phyloP scores from a whole-genome alignment of 2,888 invertebrate genomes.

The Gandaritis pyraliata region DNA sequence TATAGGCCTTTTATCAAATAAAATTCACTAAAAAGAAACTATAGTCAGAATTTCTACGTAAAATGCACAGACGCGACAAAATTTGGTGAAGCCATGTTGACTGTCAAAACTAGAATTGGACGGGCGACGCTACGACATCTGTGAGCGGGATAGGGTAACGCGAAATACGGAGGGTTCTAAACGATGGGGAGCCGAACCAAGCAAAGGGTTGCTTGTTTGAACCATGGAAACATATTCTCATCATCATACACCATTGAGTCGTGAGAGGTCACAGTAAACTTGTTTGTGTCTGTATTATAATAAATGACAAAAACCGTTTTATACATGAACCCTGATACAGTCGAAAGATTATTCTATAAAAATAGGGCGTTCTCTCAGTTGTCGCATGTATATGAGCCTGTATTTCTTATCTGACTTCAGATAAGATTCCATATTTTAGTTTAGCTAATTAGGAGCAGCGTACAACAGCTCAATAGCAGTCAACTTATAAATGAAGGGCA shows the following conservation, averaged over 20 bases:
- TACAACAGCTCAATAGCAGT: constrained; percentile 9
- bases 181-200: constrained; percentile 19
- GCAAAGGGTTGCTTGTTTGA: constrained; percentile 23
- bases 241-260: constrained; percentile 22
- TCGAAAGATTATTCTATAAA: not conserved
- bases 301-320: not conserved
- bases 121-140: constrained; percentile 43
- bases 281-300: constrained; percentile 3
- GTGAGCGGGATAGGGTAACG: constrained; percentile 35
- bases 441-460: not conserved
- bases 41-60: constrained; percentile 17
- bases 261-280: constrained; percentile 40
- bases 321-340: not conserved
- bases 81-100: constrained; percentile 43
- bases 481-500: constrained; percentile 11
- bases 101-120: constrained; percentile 45
- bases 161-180: constrained; percentile 18
- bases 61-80: constrained; percentile 25
- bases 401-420: constrained; percentile 11
- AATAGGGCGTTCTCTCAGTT: not conserved
- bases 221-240: constrained; percentile 14
- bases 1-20: constrained; percentile 32
- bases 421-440: constrained; percentile 7
- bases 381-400: not conserved
- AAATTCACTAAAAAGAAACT: constrained; percentile 17